A percentile compares a stretch with the other conserved stretches of the same genome.
phyloP scores from a whole-genome alignment of 2,888 invertebrate species.

The Galeopsomyia nigrocyanea region DNA sequence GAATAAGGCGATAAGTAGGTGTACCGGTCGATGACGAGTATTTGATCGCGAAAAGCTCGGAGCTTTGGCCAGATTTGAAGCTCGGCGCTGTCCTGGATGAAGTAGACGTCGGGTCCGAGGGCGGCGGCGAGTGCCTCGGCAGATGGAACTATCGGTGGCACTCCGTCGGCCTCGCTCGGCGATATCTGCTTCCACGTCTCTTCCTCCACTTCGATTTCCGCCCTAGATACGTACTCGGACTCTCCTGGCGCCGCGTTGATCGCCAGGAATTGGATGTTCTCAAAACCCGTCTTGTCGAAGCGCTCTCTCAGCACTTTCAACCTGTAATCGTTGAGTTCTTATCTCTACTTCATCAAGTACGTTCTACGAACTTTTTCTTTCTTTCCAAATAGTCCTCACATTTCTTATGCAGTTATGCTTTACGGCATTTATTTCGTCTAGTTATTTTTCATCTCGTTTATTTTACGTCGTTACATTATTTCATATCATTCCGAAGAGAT shows the following conservation, averaged over 20 bases:
- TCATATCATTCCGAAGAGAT: no score
- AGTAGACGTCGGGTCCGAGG: conserved; percentile 50
- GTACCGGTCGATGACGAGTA: conserved; percentile 60
- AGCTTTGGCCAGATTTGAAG: conserved; percentile 57
- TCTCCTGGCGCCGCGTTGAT: conserved; percentile 49
- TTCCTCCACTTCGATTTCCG: conserved; percentile 48
- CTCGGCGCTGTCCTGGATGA: conserved; percentile 55
- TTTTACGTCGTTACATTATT: no score
- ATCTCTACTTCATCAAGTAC: no score
- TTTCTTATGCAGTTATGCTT: no score
- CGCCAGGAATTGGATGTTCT: conserved; percentile 56
- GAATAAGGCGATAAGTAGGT: conserved; percentile 6
- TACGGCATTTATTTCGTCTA: no score
- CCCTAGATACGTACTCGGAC: conserved; percentile 7
- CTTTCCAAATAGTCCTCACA: no score
- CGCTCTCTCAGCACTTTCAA: conserved; percentile 56
- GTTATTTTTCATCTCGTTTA: no score
- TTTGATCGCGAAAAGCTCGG: conserved; percentile 58
- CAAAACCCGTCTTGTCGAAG: conserved; percentile 56
- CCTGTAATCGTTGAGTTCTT: conserved; percentile 49
- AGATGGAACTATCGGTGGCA: conserved; percentile 43
- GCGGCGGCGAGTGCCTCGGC: conserved; percentile 48
- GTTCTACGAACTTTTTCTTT: no score
- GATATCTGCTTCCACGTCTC: conserved; percentile 56
- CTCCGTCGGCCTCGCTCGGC: conserved; percentile 49